phyloP scores from a whole-genome alignment of 2,113 vertebrate genomes.

The Pseudorasbora parva region DNA sequence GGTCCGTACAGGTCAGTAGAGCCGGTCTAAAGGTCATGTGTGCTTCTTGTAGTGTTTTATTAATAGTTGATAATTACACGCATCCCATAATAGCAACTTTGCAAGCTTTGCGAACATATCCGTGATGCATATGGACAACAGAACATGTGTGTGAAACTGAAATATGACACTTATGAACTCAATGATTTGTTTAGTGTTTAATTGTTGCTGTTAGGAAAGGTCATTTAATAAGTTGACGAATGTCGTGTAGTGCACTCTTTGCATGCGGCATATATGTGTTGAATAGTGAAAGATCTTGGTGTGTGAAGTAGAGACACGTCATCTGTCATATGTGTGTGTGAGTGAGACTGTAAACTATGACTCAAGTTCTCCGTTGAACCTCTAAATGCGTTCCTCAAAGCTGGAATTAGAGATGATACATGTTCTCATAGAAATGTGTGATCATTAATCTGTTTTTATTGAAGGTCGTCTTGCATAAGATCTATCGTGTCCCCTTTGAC shows the following conservation, averaged over 20 bases:
- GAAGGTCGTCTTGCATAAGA: not conserved
- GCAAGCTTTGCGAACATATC: not conserved
- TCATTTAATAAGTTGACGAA: not conserved
- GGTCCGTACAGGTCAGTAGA: constrained; percentile 1
- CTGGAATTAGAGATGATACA: not conserved
- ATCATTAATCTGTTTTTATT: not conserved
- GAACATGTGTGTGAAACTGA: not conserved
- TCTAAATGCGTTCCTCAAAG: not conserved
- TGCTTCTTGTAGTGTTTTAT: not conserved
- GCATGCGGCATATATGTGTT: no score
- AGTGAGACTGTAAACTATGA: not conserved
- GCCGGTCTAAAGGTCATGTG: not conserved
- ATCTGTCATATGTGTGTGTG: not conserved
- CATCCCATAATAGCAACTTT: not conserved
- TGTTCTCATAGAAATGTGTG: not conserved
- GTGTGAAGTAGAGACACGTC: not conserved
- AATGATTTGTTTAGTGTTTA: no score
- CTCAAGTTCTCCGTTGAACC: not conserved
- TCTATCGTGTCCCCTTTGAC: not conserved
- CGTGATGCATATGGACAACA: not conserved
- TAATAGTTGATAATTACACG: fast-evolving
- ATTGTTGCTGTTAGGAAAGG: not conserved
- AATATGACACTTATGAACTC: not conserved
- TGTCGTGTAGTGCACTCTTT: not conserved
- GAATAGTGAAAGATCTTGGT: not conserved